These are phyloP conservation scores for Pterostichus niger DNA, from an alignment of 2,888 invertebrate species.

Conservation along the genomic window DNA sequence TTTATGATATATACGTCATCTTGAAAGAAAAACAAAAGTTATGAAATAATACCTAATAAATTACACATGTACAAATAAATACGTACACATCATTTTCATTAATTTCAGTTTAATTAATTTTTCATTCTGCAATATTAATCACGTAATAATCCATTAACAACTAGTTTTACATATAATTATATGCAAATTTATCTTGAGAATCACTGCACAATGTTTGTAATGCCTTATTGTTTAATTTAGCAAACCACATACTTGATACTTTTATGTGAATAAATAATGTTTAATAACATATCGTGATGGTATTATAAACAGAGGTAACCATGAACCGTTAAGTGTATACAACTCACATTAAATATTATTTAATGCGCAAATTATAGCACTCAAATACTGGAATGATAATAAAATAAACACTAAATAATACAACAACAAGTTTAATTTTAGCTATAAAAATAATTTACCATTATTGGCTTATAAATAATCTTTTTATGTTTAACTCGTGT, in stretches of 20 bases:
- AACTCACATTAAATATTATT: conserved; percentile 13
- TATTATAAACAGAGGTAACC: conserved; percentile 20
- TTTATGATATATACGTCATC: too few relatives aligned
- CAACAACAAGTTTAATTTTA: not conserved
- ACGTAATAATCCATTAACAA: conserved; percentile 21
- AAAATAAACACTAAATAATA: not conserved
- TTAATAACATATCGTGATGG: conserved; percentile 23
- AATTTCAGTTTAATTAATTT: conserved; percentile 6
- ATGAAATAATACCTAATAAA: not conserved
- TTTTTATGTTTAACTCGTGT: too few relatives aligned
- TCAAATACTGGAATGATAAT: not conserved
- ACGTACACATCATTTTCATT: not conserved
- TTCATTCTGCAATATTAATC: conserved; percentile 14
- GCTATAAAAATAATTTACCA: not conserved
- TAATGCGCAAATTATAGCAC: conserved; percentile 5
- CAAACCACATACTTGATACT: conserved; percentile 13
- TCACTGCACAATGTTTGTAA: conserved; percentile 5
- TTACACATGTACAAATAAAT: not conserved
- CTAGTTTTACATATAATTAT: conserved; percentile 9
- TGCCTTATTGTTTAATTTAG: conserved; percentile 10
- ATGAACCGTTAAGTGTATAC: conserved; percentile 19
- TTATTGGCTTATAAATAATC: too few relatives aligned
- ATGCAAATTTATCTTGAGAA: conserved; percentile 23
- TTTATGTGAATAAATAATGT: conserved; percentile 18
- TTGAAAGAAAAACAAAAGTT: not conserved